Evolutionary conservation across 1,140 invertebrate genomes (phyloP).

Genomic region (Scaptomyza graminum): DNA sequence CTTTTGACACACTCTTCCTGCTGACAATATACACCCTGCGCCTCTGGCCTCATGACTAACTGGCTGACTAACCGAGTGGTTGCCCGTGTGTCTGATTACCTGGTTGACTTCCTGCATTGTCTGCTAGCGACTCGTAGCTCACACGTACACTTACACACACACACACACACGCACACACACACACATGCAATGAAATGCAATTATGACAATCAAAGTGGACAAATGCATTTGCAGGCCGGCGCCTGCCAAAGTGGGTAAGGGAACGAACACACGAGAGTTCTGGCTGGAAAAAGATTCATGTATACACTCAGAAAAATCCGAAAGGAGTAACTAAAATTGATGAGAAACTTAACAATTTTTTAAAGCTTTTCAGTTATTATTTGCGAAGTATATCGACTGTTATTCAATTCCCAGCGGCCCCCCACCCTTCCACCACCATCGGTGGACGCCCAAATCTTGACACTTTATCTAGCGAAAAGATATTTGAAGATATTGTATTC

Average conservation of each 20-base stretch:
- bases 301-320: neutral
- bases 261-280: no score
- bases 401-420: no score
- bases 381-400: no score
- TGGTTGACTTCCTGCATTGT: slow-evolving; percentile 50
- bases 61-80: neutral
- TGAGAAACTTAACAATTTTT: no score
- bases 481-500: no score
- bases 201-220: slow-evolving; percentile 79
- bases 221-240: slow-evolving; percentile 59
- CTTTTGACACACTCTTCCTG: neutral
- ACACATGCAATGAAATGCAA: slow-evolving; percentile 67
- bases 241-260: neutral
- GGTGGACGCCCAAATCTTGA: no score
- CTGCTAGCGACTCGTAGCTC: slow-evolving; percentile 17
- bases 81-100: neutral
- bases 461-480: no score
- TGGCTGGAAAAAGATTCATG: no score
- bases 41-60: neutral
- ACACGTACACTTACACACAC: slow-evolving; percentile 28
- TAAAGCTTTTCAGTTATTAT: no score
- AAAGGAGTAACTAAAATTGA: no score
- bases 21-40: neutral
- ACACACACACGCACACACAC: slow-evolving; percentile 29
- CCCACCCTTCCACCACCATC: no score